Evolutionary conservation across 2,113 vertebrate genomes (phyloP).

Genomic region (Leucoraja erinaceus): DNA sequence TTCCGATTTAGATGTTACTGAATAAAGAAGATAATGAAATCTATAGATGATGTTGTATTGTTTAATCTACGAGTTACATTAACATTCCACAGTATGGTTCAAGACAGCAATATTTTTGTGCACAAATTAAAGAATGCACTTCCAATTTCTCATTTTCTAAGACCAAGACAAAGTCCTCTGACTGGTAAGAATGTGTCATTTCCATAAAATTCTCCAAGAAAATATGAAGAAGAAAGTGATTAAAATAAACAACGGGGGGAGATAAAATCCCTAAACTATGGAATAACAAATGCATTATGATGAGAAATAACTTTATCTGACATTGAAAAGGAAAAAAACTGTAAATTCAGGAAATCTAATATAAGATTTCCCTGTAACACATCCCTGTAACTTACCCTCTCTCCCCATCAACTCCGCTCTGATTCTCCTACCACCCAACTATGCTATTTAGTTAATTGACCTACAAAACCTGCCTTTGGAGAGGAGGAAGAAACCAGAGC

Average conservation of each 20-base stretch:
- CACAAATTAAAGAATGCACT: not conserved
- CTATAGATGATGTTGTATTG: not conserved
- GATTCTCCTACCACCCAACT: too few species aligned
- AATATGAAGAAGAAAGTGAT: not conserved
- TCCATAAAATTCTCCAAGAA: not conserved
- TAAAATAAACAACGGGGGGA: not conserved
- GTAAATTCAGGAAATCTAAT: too few species aligned
- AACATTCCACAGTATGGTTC: not conserved
- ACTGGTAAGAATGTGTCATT: not conserved
- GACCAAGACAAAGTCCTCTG: not conserved
- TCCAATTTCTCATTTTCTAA: not conserved
- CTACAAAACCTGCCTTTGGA: too few species aligned
- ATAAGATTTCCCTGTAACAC: too few species aligned
- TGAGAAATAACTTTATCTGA: not conserved
- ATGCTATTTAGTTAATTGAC: too few species aligned
- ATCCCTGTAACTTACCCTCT: too few species aligned
- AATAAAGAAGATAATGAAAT: not conserved
- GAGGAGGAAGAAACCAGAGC: too few species aligned
- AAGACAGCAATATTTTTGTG: too few species aligned
- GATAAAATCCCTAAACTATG: not conserved
- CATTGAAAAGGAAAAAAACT: too few species aligned
- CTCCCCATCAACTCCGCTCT: too few species aligned
- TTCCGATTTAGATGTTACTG: not conserved
- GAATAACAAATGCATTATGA: too few species aligned
- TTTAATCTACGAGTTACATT: not conserved